Evolutionary conservation across 1,140 invertebrate species (phyloP).

Genomic region (Vanessa tameamea): DNA sequence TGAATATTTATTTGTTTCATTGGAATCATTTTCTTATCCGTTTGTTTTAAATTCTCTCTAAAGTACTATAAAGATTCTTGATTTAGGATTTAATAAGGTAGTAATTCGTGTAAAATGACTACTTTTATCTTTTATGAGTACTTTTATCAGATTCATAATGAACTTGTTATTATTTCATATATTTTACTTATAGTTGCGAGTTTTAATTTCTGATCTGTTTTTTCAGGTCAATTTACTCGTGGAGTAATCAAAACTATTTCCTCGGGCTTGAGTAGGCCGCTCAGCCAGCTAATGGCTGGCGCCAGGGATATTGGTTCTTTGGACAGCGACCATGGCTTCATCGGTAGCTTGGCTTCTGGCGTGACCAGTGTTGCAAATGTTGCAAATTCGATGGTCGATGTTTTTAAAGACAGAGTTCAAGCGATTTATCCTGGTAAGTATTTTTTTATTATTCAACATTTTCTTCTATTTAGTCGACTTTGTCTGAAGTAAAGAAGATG

Average conservation of each 20-base stretch:
- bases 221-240: conserved; percentile 72
- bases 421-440: conserved; percentile 80
- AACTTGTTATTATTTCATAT: no score
- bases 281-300: conserved; percentile 75
- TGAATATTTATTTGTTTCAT: no score
- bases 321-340: conserved; percentile 75
- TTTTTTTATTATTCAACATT: background rate
- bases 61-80: no score
- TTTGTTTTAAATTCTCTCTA: no score
- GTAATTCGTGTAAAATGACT: no score
- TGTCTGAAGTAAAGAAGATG: background rate
- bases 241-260: conserved; percentile 75
- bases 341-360: conserved; percentile 67
- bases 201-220: background rate
- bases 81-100: no score
- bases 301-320: conserved; percentile 72
- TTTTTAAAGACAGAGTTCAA: conserved; percentile 77
- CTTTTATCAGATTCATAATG: no score
- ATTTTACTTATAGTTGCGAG: no score
- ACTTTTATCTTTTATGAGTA: no score
- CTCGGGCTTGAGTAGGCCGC: conserved; percentile 61
- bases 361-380: conserved; percentile 73
- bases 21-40: no score
- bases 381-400: conserved; percentile 70
- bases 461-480: background rate